Evolutionary conservation across 2,113 vertebrate genomes (phyloP).

Genomic region (Origma solitaria): DNA sequence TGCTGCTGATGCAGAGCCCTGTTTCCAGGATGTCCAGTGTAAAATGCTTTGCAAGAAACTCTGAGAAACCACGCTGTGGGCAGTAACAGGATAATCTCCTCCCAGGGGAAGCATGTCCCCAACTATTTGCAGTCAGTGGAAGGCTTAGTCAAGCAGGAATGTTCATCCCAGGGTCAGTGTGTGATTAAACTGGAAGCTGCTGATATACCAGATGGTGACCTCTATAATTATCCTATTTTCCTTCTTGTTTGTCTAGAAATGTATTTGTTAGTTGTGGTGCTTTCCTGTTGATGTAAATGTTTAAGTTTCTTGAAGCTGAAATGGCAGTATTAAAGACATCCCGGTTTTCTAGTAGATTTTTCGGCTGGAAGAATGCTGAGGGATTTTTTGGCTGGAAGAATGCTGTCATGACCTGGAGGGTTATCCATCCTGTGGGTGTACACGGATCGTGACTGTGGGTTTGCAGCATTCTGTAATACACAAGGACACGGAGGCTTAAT

Average conservation of each 20-base stretch:
- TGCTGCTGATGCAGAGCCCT: neutral
- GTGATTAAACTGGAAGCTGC: constrained; percentile 60
- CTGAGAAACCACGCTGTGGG: neutral
- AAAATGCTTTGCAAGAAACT: neutral
- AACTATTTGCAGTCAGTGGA: neutral
- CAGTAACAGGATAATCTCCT: constrained; percentile 11
- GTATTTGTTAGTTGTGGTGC: neutral
- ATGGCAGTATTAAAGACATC: neutral
- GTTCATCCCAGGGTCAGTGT: constrained; percentile 26
- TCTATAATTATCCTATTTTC: constrained; percentile 58
- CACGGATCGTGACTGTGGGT: fast-evolving
- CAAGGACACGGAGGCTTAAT: neutral
- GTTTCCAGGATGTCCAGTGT: neutral
- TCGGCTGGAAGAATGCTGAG: neutral
- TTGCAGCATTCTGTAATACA: neutral
- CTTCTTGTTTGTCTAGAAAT: constrained; percentile 24
- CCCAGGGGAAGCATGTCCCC: neutral
- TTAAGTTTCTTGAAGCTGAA: neutral
- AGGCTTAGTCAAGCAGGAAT: neutral
- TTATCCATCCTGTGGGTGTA: neutral
- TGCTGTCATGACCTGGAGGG: neutral
- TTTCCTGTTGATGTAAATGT: neutral
- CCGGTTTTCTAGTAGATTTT: neutral
- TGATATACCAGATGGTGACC: constrained; percentile 50
- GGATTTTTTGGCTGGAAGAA: neutral